These are phyloP conservation scores for Halotydeus destructor DNA, from an alignment of 1,140 invertebrate species.

Conservation along the genomic window DNA sequence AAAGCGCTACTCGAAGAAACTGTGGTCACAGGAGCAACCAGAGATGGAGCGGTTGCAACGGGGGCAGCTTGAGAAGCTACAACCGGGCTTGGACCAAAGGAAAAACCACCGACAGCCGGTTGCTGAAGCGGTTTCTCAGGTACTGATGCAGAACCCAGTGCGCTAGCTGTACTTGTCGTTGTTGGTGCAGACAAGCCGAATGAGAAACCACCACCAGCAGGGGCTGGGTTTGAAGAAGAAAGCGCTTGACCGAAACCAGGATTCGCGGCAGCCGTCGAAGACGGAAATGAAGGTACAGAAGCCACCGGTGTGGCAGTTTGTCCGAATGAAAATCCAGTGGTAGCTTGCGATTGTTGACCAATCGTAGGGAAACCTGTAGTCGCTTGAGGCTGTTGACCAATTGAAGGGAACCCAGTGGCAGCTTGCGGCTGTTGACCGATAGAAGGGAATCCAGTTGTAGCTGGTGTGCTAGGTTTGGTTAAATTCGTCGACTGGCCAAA, in stretches of 20 bases:
- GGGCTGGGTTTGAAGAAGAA: not conserved
- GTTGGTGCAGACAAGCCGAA: slow-evolving; percentile 11
- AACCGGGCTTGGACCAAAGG: no score
- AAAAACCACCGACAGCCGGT: no score
- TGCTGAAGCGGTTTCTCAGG: no score
- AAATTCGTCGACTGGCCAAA: not conserved
- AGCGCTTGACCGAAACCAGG: not conserved
- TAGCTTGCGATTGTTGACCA: not conserved
- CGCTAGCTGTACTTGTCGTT: slow-evolving; percentile 9
- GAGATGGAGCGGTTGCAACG: slow-evolving; percentile 10
- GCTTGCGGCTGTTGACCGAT: not conserved
- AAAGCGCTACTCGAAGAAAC: no score
- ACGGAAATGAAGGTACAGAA: slow-evolving; percentile 5
- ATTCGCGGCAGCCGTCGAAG: slow-evolving; percentile 1
- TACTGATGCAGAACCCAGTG: no score
- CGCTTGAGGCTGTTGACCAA: not conserved
- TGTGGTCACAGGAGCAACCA: no score
- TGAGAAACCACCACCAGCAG: slow-evolving; percentile 8
- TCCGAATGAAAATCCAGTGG: not conserved
- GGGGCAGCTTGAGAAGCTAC: no score
- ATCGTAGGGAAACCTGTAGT: not conserved
- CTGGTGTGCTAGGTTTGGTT: not conserved
- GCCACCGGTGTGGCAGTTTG: not conserved
- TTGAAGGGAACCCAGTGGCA: not conserved
- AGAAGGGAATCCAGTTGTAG: not conserved